Base-by-base conservation (phyloP, 2,888 invertebrate species). In the Sphaerophoria rueppellii region DNA sequence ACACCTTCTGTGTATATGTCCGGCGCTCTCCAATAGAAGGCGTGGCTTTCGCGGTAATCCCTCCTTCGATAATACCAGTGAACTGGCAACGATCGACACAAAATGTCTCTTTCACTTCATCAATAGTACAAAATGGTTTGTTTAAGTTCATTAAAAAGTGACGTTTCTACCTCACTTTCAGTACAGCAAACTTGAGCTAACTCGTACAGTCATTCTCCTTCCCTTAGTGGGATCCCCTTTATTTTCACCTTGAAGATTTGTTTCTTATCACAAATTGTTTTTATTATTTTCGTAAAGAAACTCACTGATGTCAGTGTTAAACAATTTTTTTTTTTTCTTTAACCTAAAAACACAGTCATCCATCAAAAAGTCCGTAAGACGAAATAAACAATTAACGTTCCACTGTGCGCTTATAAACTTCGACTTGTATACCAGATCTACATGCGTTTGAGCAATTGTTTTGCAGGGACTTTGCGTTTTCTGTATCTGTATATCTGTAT, bases 341-440 rank as follows among this genome's bases (percentile, higher is more conserved):
- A 74, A 70, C n/a, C 55, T 54, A 40, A 65, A 82, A 78, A 70
- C 73, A 82, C 74, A 74, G 67, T 67, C 82, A 75, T 83, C 65
- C 55, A 78, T 78, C 70, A 78, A 74, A 69, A 70, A 58, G 34
- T 54, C 61, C 74, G 67, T 24, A 71, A 79, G 65, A 76, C 57
- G 70, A 74, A 79, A 79, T 83, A 79, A 83, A 79, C 79, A 79
- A 83, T 83, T 83, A 79, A 83, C 82, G 71, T 83, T 60, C 74
- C 67, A 46, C 60, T 60, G 74, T 54, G 60, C 24, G 60, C 14
- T 60, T 46, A 67, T 50, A 63, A 74, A 55, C 70, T 57, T 61
- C 24, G 35, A 32, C 57, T 58, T 46, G 43, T 48, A 60, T 24
- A 24, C 24, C 24, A 24, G 24, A 24, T 24, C 24, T 52, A 46